Base-by-base conservation (phyloP, 2,113 vertebrate genomes). In the Clinocottus analis region DNA sequence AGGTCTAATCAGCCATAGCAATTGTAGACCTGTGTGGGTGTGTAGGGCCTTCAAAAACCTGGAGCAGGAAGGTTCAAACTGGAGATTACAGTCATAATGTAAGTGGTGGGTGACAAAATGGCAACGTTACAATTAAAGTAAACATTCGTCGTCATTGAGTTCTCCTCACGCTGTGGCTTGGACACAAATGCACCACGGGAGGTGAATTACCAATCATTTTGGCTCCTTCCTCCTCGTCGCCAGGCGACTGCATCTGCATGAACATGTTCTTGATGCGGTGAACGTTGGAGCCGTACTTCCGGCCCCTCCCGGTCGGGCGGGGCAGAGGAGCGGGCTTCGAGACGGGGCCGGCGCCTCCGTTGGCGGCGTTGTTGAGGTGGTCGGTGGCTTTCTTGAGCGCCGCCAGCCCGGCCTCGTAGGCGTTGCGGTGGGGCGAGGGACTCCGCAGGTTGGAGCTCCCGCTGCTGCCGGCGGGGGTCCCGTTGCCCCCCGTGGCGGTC, bases 211-310 rank as follows among this genome's bases (percentile, higher is more conserved):
- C 91, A 1, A 92, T 86, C 14, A 84, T 63, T 63, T 96, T 96
- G 72, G 89, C 93, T 80, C 96, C 94, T 3, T 95, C 95, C 76
- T 93, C 93, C 35, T 94, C 94, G 2, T 95, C 97, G 65, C 89
- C 95, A 35, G 92, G 96, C 1, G 96, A 94, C 89, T 96, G 96
- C 97, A 99, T 99, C 94, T 99, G 97, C 95, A 99, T 96, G 94
- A 99, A 99, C 97, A 99, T 99, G 93, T 97, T 99, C 94, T 99
- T 99, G 96, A 99, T 99, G 55, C 98, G 96, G 86, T 99, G 96
- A 55, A 99, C 98, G 69, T 99, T 99, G 80, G 97, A 98, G 77
- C 98, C 98, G 79, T 99, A 99, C 92, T 93, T 96, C 91, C 96
- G 96, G 47, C 96, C 96, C 78, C 97, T 94, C 39, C 92, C 92